Evolutionary conservation across 2,797 vertebrate genomes (phyloP), one percentile per base, ranked within the genome.

Genomic region (Rhinogobio ventralis): DNA sequence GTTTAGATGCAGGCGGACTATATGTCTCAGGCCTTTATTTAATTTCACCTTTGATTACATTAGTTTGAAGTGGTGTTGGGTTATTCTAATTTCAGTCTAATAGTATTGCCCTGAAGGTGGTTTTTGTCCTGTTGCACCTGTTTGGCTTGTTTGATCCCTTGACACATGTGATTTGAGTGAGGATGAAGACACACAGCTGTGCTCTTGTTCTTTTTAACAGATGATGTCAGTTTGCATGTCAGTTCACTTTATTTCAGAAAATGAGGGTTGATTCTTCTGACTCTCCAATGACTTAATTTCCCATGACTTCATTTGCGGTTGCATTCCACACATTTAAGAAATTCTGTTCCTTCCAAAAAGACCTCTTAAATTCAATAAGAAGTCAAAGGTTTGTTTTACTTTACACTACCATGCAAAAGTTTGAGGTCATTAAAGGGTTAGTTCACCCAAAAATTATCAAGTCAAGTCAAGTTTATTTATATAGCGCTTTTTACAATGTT

Each of bases 1-100:
- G 84, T 72, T 92, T 83, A 7, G 69, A 82, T 89, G 75, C 11
- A 15, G 75, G 33, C 39, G 33, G 77, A 60, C 77, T 66, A 17
- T n/a, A 49, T 85, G 69, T 85, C 60, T 53, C 45, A 8, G 20
- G 60, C 42, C 57, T 66, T 83, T 83, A 74, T 83, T 83, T 75
- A 3, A 51, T 75, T 83, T 75, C 69, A 53, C 57, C 10, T 51
- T 20, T 53, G 57, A 67, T 66, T 75, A 39, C 60, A 33, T 76
- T 66, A 23, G 60, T 76, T 67, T 79, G 67, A 19, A 46, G 85
- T 72, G 66, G 57, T 73, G 25, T 85, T 69, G 60, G 53, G 55
- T 51, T 64, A 17, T 64, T 36, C 42, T 23, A 73, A 23, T 62
- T 84, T 71, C 19, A 15, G 33, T 82, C 10, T 53, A n/a, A n/a